Evolutionary conservation across 2,113 vertebrate genomes (phyloP), one percentile per base, ranked within the genome.

Genomic region (Crotalus tigris): DNA sequence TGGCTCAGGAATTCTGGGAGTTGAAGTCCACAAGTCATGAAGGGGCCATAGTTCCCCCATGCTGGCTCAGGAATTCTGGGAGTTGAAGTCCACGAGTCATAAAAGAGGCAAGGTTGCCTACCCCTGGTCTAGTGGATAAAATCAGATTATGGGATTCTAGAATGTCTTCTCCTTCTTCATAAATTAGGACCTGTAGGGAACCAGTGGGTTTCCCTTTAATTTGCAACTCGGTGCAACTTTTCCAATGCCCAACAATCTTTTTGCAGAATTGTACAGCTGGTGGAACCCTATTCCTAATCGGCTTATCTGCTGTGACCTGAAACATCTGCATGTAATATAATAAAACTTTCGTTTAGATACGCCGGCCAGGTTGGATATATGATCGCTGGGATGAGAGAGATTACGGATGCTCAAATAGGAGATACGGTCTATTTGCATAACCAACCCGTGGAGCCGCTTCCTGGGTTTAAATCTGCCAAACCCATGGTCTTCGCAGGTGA

Each of bases 401-500:
- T 99, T 95, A 98, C 98, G n/a, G 99, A 99, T 97, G 99, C 99
- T 61, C 99, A 99, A 98, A 98, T 99, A 96, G 99, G 99, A 95
- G 99, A 99, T 97, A 99, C 99, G 0, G 97, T 99, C 19, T 98
- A 98, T 97, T 98, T 97, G 94, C 98, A 98, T 93, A 98, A 98
- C 9, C 98, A 98, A 92, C 98, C 98, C 9, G 99, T 99, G 95
- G 98, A 99, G 64, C 97, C 99, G 93, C 98, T 99, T 92, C 98
- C 99, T 53, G 99, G 99, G 61, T 99, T 99, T 95, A 99, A 99
- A 96, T 98, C 98, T 75, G 99, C 97, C 94, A 99, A 99, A 96
- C 97, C 99, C 96, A 99, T 99, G 99, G 99, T 99, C 93, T 99
- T 99, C 97, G 99, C 99, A 98, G 99, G 99, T 99, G 97, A 98